phyloP scores from a whole-genome alignment of 2,888 invertebrate genomes.

The Sturmia bella region DNA sequence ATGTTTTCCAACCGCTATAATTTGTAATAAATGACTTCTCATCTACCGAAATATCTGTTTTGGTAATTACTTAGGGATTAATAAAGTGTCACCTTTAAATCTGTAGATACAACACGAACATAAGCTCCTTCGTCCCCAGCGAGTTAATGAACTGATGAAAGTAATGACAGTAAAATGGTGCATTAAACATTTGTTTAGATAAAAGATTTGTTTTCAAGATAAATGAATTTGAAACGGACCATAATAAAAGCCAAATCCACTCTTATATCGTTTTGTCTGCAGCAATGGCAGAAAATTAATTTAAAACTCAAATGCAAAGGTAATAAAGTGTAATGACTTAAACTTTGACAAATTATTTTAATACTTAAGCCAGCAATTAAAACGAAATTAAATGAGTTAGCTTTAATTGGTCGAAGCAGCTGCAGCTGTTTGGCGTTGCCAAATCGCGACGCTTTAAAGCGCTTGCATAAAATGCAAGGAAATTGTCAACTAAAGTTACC shows the following conservation, averaged over 20 bases:
- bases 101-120: neutral
- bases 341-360: constrained; percentile 19
- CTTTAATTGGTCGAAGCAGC: neutral
- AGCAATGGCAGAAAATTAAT: constrained; percentile 35
- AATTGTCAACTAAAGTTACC: too few relatives aligned
- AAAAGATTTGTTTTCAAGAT: neutral
- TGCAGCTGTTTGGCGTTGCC: neutral
- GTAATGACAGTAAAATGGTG: constrained; percentile 18
- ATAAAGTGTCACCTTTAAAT: constrained; percentile 52
- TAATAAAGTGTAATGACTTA: constrained; percentile 46
- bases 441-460: neutral
- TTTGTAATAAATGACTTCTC: constrained; percentile 37
- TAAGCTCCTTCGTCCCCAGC: neutral
- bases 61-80: constrained; percentile 47
- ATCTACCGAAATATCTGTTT: constrained; percentile 20
- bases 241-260: neutral
- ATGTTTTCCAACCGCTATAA: too few relatives aligned
- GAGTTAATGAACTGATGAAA: constrained; percentile 27
- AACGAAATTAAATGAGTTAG: constrained; percentile 10
- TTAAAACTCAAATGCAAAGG: constrained; percentile 8
- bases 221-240: constrained; percentile 31
- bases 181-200: constrained; percentile 1
- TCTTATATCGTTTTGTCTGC: constrained; percentile 8
- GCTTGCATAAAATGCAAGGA: neutral
- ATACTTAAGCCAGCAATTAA: constrained; percentile 20